These are phyloP conservation scores for Pampus argenteus DNA, from an alignment of 2,797 vertebrate genomes.

Conservation along the genomic window DNA sequence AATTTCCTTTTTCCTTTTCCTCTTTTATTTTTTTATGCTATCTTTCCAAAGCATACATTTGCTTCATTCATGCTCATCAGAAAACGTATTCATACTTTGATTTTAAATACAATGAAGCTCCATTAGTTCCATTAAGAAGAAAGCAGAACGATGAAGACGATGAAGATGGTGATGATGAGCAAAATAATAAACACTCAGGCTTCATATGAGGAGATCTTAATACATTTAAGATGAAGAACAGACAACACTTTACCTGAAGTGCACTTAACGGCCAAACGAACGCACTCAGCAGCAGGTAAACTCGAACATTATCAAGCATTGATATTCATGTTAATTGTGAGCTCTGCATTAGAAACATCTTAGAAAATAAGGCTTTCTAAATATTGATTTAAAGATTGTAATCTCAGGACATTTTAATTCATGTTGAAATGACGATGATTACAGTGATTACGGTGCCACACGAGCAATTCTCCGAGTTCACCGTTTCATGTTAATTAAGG, in stretches of 20 bases:
- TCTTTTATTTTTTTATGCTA: no score
- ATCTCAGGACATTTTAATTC: neutral
- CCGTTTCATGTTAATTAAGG: neutral
- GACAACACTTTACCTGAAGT: neutral
- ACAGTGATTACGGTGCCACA: neutral
- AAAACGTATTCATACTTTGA: neutral
- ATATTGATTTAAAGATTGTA: neutral
- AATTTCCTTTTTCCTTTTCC: no score
- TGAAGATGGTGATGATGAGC: conserved; percentile 8
- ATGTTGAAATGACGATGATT: neutral
- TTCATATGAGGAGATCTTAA: neutral
- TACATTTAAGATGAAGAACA: neutral
- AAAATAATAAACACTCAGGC: neutral
- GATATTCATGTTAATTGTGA: neutral
- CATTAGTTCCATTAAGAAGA: neutral
- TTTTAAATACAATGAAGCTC: neutral
- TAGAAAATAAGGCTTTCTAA: neutral
- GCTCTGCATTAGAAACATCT: neutral
- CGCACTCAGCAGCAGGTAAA: neutral
- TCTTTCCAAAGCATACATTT: neutral
- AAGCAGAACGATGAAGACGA: neutral
- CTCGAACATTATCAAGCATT: neutral
- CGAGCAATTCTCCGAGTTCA: neutral
- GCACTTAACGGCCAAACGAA: no score
- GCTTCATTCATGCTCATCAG: neutral